Evolutionary conservation across 2,797 vertebrate genomes (phyloP).

Genomic region (Lacerta bilineata): DNA sequence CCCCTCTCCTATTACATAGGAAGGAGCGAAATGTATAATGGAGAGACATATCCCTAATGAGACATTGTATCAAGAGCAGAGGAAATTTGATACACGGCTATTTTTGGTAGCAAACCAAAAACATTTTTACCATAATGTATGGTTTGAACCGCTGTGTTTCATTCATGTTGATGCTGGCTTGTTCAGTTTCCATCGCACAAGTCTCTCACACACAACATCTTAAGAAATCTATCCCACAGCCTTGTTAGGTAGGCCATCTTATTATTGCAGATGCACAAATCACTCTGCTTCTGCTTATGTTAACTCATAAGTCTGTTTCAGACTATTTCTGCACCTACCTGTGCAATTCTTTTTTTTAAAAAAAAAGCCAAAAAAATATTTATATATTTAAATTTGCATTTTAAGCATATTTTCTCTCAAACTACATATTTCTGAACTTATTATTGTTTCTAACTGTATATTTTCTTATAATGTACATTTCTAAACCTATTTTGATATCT

Average conservation of each 20-base stretch:
- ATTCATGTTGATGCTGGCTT: neutral
- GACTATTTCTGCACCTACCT: too few relatives aligned
- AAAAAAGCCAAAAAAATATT: neutral
- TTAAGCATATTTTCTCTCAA: neutral
- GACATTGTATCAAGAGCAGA: neutral
- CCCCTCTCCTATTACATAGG: neutral
- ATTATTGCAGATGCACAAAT: neutral
- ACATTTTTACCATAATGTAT: slow-evolving; percentile 1
- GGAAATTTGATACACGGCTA: neutral
- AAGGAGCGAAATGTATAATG: neutral
- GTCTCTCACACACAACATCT: neutral
- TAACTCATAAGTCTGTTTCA: neutral
- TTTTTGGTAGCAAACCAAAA: neutral
- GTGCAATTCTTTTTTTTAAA: too few relatives aligned
- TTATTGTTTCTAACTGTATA: too few relatives aligned
- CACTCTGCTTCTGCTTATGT: neutral
- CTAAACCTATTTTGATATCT: too few relatives aligned
- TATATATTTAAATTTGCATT: neutral
- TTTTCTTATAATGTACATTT: too few relatives aligned
- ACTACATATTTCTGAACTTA: neutral
- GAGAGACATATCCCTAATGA: neutral
- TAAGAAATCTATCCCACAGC: neutral
- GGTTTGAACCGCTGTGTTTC: neutral
- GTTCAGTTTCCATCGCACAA: neutral
- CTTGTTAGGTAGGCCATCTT: neutral